A percentile compares a stretch with the other conserved stretches of the same genome.
phyloP scores from a whole-genome alignment of 2,113 vertebrate genomes.

The Ictalurus furcatus region DNA sequence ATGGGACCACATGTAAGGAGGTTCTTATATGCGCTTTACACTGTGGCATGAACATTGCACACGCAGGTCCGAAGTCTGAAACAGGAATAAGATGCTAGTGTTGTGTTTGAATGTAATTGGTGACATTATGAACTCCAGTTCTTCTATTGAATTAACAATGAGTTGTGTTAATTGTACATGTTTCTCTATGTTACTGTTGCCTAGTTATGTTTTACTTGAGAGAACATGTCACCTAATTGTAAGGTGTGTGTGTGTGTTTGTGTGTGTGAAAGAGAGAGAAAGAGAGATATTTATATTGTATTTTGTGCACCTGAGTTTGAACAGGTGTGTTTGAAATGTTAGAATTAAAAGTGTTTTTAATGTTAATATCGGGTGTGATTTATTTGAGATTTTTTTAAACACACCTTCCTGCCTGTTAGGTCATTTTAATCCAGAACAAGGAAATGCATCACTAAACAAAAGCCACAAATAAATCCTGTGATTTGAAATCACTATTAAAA shows the following conservation, averaged over 20 bases:
- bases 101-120: constrained; percentile 8
- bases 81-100: constrained; percentile 13
- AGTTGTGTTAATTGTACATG: constrained; percentile 55
- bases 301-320: constrained; percentile 75
- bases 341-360: constrained; percentile 78
- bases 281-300: constrained; percentile 72
- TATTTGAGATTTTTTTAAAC: not conserved
- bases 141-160: constrained; percentile 27
- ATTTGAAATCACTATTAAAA: not conserved
- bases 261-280: constrained; percentile 19
- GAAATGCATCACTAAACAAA: not conserved
- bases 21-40: constrained; percentile 22
- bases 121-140: constrained; percentile 36
- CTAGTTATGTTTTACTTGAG: constrained; percentile 63
- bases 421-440: not conserved
- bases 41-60: constrained; percentile 32
- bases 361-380: constrained; percentile 30
- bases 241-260: constrained; percentile 24
- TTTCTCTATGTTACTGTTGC: constrained; percentile 65
- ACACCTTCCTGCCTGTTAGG: not conserved
- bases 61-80: constrained; percentile 32
- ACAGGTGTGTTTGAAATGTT: constrained; percentile 76
- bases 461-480: not conserved
- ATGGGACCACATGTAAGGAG: constrained; percentile 17
- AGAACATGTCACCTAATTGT: constrained; percentile 58